Evolutionary conservation across 2,113 vertebrate species (phyloP).

Genomic region (Leucopternis melanops): DNA sequence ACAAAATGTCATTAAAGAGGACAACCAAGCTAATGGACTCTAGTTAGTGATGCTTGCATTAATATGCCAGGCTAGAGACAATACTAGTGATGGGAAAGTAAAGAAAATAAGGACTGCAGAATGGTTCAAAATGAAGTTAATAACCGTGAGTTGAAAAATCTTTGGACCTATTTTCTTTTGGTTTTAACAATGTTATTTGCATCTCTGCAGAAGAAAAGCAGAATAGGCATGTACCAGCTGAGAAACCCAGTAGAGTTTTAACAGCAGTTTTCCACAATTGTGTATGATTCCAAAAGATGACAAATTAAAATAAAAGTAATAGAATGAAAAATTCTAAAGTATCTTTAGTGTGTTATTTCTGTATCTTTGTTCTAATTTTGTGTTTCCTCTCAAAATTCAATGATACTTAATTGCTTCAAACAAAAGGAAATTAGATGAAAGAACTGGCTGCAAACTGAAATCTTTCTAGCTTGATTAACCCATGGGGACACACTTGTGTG

Average conservation of each 20-base stretch:
- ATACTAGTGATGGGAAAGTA: not conserved
- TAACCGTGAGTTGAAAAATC: not conserved
- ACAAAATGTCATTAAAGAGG: not conserved
- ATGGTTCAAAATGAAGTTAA: not conserved
- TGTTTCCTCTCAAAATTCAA: not conserved
- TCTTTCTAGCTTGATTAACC: not conserved
- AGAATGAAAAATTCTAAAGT: not conserved
- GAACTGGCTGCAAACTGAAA: not conserved
- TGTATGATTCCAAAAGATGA: not conserved
- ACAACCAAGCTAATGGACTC: not conserved
- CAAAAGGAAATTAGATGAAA: not conserved
- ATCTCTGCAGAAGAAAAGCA: not conserved
- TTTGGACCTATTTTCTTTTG: not conserved
- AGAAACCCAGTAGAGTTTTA: not conserved
- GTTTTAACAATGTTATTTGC: not conserved
- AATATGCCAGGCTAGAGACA: not conserved
- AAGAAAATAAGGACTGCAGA: not conserved
- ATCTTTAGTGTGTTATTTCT: not conserved
- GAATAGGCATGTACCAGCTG: not conserved
- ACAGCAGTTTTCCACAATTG: not conserved
- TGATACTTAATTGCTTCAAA: not conserved
- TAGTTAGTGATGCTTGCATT: not conserved
- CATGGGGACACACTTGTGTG: too few species aligned
- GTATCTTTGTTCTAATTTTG: not conserved
- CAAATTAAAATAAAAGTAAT: not conserved